Conservation (phyloP, 2,888 invertebrate genomes). For the Opisthograptis luteolata region DNA sequence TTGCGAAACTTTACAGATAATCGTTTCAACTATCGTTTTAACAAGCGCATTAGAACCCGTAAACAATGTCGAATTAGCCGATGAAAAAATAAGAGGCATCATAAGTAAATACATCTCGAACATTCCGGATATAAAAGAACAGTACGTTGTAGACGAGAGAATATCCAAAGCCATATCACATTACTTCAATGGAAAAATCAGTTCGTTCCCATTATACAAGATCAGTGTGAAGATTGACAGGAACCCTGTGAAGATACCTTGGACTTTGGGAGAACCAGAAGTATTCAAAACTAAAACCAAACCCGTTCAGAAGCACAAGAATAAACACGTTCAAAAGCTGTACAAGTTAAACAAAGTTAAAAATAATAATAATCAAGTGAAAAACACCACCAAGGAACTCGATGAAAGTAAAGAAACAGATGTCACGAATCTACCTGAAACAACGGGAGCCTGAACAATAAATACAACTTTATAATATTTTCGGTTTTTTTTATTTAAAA, state of each 20-base stretch:
- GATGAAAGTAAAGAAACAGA: neutral
- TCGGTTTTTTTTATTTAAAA: neutral
- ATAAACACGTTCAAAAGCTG: slow-evolving; percentile 5
- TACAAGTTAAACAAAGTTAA: slow-evolving; percentile 1
- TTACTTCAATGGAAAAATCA: slow-evolving; percentile 62
- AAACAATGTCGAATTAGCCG: slow-evolving; percentile 35
- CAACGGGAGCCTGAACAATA: neutral
- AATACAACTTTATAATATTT: slow-evolving; percentile 4
- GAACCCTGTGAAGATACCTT: slow-evolving; percentile 70
- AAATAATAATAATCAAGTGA: neutral
- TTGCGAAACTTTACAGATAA: slow-evolving; percentile 38
- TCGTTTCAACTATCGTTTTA: slow-evolving; percentile 28
- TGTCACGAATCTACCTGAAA: neutral
- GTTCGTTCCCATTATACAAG: slow-evolving; percentile 66
- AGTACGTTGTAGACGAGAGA: slow-evolving; percentile 61
- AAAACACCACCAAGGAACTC: neutral
- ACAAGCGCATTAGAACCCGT: slow-evolving; percentile 43
- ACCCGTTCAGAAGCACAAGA: neutral
- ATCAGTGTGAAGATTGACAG: slow-evolving; percentile 66
- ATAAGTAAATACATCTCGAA: slow-evolving; percentile 56
- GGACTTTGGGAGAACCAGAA: slow-evolving; percentile 50
- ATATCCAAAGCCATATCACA: slow-evolving; percentile 60
- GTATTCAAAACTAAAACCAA: slow-evolving; percentile 19
- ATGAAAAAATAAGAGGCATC: slow-evolving; percentile 50
- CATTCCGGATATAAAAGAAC: slow-evolving; percentile 60